These are phyloP conservation scores for Platycheirus albimanus DNA, from an alignment of 2,888 invertebrate genomes.

Conservation along the genomic window DNA sequence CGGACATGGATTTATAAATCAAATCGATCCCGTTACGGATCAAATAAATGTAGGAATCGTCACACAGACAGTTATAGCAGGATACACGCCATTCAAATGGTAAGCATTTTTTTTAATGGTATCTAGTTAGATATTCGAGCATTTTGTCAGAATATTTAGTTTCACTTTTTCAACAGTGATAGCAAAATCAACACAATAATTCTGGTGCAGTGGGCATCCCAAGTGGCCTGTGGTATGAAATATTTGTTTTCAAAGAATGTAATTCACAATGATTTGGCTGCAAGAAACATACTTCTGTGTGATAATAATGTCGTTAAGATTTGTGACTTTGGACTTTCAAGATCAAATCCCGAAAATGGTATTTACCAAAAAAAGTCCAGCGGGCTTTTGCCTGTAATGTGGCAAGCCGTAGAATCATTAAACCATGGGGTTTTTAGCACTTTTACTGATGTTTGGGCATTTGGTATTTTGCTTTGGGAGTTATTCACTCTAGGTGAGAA, in stretches of 20 bases:
- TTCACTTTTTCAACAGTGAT: conserved; percentile 89
- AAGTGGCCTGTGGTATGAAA: conserved; percentile 97
- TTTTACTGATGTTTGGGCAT: conserved; percentile 97
- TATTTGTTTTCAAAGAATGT: conserved; percentile 95
- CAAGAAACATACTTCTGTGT: conserved; percentile 93
- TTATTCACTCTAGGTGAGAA: conserved; percentile 93
- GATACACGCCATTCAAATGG: too few species aligned
- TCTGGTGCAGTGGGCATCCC: conserved; percentile 94
- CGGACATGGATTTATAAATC: too few species aligned
- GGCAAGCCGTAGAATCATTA: conserved; percentile 97
- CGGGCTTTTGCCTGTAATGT: conserved; percentile 96
- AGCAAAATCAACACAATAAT: conserved; percentile 92
- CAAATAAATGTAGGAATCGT: too few species aligned
- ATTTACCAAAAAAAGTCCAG: conserved; percentile 95
- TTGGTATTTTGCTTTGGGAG: conserved; percentile 95
- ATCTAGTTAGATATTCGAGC: too few species aligned
- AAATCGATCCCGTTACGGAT: too few species aligned
- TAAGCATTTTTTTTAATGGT: too few species aligned
- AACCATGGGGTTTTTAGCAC: conserved; percentile 95
- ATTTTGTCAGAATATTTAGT: conserved; percentile 85
- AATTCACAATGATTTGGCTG: conserved; percentile 94
- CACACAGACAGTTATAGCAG: too few species aligned
- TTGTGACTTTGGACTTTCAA: conserved; percentile 97
- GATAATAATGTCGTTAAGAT: conserved; percentile 97
- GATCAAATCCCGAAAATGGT: conserved; percentile 93